Percentiles rank a stretch among this genome's conserved stretches.
phyloP scores from a whole-genome alignment of 2,888 invertebrate species.

The Xiphydria camelus region DNA sequence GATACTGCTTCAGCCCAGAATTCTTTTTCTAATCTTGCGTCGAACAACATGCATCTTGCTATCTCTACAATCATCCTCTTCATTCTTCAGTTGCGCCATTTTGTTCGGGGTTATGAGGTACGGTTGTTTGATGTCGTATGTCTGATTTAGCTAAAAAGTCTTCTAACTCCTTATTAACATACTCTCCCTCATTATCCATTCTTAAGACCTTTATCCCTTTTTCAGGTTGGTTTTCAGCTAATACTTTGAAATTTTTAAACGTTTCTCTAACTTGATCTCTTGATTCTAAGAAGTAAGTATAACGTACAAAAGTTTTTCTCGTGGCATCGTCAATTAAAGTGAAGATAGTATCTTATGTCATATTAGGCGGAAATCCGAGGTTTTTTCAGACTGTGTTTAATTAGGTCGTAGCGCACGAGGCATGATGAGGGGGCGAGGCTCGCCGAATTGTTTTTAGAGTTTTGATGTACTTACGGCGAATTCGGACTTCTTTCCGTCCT shows the following conservation, averaged over 20 bases:
- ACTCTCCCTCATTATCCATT: constrained; percentile 6
- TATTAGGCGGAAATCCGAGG: no score
- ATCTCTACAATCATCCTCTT: constrained; percentile 19
- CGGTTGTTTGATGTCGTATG: constrained; percentile 15
- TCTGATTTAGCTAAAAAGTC: constrained; percentile 12
- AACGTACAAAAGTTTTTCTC: constrained; percentile 15
- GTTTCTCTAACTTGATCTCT: constrained; percentile 16
- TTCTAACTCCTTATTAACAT: neutral
- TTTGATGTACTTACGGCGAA: no score
- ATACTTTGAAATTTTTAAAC: constrained; percentile 17
- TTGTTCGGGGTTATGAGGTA: constrained; percentile 16
- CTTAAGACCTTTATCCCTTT: constrained; percentile 20
- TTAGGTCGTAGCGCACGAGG: no score
- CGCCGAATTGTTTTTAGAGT: no score
- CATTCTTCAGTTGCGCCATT: constrained; percentile 16
- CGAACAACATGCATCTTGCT: constrained; percentile 23
- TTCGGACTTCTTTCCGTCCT: no score
- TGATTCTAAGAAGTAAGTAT: constrained; percentile 18
- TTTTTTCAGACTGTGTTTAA: no score
- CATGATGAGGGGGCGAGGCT: no score
- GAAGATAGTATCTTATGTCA: no score
- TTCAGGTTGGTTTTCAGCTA: constrained; percentile 19
- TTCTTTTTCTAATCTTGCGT: constrained; percentile 13
- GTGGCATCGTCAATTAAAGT: constrained; percentile 21
- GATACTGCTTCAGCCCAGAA: constrained; percentile 27